phyloP scores from a whole-genome alignment of 2,888 invertebrate species.

The Ditula angustiorana region DNA sequence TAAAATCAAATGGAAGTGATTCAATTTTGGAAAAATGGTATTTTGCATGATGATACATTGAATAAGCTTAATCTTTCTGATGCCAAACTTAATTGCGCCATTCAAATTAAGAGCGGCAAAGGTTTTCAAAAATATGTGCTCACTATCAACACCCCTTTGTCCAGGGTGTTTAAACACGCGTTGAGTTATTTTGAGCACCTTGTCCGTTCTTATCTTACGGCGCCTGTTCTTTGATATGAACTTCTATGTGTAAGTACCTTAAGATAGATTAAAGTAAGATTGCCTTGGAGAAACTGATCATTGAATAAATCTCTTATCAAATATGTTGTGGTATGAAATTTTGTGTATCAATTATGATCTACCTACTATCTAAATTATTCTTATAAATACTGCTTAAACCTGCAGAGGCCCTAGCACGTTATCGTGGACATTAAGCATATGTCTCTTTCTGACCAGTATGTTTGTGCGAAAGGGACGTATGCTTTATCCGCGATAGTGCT shows the following conservation, averaged over 20 bases:
- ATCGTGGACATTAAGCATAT: no score
- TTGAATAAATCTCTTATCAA: slow-evolving; percentile 21
- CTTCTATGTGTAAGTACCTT: neutral
- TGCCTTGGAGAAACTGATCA: slow-evolving; percentile 26
- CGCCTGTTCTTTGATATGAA: neutral
- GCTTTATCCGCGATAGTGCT: no score
- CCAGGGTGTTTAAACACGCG: no score
- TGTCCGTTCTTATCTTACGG: neutral
- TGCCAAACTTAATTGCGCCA: neutral
- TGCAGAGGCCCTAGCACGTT: no score
- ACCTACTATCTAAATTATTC: no score
- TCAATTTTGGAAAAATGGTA: neutral
- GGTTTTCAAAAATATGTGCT: no score
- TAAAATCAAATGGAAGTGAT: neutral
- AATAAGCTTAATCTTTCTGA: neutral
- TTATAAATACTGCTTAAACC: no score
- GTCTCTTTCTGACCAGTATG: no score
- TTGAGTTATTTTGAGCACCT: neutral
- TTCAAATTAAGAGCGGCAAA: neutral
- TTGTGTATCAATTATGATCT: neutral
- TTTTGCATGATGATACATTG: neutral
- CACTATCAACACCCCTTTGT: no score
- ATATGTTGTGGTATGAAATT: neutral
- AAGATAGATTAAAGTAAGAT: slow-evolving; percentile 8
- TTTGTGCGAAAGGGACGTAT: no score